Conservation (phyloP, 2,113 vertebrate species). For the Camelus dromedarius region DNA sequence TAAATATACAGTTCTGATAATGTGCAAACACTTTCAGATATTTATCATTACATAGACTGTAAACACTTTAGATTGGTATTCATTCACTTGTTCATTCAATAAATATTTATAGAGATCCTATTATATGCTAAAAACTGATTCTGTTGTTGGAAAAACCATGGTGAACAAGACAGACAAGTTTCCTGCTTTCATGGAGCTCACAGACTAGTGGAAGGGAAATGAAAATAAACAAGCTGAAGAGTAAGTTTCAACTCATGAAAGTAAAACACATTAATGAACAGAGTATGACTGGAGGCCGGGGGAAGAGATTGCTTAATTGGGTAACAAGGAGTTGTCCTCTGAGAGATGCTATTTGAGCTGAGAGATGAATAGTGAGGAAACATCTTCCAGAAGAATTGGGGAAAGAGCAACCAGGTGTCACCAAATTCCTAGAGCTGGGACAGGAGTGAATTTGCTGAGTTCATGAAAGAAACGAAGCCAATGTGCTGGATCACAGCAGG, state of each 20-base stretch:
- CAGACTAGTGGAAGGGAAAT: background rate
- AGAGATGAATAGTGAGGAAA: background rate
- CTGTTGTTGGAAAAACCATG: background rate
- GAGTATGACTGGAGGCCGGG: background rate
- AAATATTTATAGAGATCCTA: background rate
- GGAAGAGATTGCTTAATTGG: fast-evolving
- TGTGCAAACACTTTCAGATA: background rate
- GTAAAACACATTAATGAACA: background rate
- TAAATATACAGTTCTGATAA: background rate
- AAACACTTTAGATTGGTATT: background rate
- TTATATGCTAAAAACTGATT: background rate
- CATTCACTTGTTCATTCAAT: background rate
- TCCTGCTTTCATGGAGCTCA: background rate
- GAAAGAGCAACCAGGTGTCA: background rate
- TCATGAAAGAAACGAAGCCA: background rate
- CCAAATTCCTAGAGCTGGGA: background rate
- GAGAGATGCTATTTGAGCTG: background rate
- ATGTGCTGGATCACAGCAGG: background rate
- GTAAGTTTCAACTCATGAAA: background rate
- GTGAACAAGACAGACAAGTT: background rate
- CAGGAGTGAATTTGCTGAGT: background rate
- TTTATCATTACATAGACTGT: background rate
- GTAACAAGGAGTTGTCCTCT: background rate
- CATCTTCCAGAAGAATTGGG: background rate
- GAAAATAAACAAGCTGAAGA: background rate